These are phyloP conservation scores for Philereme transversata DNA, from an alignment of 2,888 invertebrate species.

Conservation along the genomic window DNA sequence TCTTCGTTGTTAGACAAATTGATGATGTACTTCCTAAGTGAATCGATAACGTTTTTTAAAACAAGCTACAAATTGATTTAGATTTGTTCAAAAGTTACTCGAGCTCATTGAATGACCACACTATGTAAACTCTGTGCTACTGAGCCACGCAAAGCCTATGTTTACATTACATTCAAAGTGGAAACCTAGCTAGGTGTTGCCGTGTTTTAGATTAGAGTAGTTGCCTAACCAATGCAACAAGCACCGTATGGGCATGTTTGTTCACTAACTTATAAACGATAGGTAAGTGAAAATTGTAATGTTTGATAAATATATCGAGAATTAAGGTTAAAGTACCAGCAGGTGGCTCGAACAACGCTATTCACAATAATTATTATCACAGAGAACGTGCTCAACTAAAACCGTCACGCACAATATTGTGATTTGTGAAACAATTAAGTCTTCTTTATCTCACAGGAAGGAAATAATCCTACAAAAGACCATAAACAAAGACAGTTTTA, in stretches of 20 bases:
- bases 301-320: neutral
- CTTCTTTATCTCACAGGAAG: neutral
- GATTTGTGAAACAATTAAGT: conserved; percentile 8
- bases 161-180: neutral
- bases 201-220: no score
- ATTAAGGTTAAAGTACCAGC: conserved; percentile 11
- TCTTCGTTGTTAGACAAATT: conserved; percentile 44
- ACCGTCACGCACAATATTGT: neutral
- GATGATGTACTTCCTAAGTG: conserved; percentile 24
- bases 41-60: conserved; percentile 18
- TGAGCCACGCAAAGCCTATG: conserved; percentile 1
- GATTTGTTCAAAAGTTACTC: conserved; percentile 1
- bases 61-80: conserved; percentile 15
- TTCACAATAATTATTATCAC: conserved; percentile 1
- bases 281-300: neutral
- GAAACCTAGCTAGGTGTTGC: neutral
- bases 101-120: conserved; percentile 13
- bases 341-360: neutral
- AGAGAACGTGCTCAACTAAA: conserved; percentile 14
- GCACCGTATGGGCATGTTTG: no score
- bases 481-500: conserved; percentile 8
- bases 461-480: conserved; percentile 4
- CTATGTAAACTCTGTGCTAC: conserved; percentile 10
- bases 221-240: no score
- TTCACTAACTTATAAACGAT: no score